Conservation (phyloP, 2,113 vertebrate species). For the Otus sunia region DNA sequence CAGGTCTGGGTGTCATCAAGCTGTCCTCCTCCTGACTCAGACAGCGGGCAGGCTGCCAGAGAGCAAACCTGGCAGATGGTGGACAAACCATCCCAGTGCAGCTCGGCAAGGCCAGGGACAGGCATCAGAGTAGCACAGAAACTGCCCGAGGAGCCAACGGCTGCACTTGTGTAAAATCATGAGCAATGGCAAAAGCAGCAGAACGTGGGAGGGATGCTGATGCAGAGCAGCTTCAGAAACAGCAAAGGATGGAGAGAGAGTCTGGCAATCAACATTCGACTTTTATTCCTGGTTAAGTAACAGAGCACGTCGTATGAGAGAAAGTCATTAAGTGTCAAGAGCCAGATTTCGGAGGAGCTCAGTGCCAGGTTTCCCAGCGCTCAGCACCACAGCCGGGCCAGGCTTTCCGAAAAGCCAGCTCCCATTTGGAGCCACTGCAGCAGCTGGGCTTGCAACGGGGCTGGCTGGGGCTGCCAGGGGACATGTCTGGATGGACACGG, state of each 20-base stretch:
- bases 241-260: neutral
- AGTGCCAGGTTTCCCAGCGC: constrained; percentile 30
- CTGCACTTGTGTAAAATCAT: constrained; percentile 3
- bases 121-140: neutral
- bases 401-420: constrained; percentile 5
- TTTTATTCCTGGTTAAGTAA: constrained; percentile 43
- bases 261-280: neutral
- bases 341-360: constrained; percentile 17
- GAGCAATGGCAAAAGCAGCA: constrained; percentile 42
- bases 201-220: constrained; percentile 15
- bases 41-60: neutral
- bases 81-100: neutral
- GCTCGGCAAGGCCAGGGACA: neutral
- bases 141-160: accelerated
- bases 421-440: neutral
- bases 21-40: neutral
- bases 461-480: neutral
- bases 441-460: neutral
- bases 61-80: neutral
- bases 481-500: neutral
- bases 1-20: accelerated
- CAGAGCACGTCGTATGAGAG: neutral
- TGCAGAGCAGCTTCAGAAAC: constrained; percentile 19
- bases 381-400: neutral
- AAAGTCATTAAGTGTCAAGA: constrained; percentile 44